Base-by-base conservation (phyloP, 1,140 invertebrate species). In the Caerostris darwini region DNA sequence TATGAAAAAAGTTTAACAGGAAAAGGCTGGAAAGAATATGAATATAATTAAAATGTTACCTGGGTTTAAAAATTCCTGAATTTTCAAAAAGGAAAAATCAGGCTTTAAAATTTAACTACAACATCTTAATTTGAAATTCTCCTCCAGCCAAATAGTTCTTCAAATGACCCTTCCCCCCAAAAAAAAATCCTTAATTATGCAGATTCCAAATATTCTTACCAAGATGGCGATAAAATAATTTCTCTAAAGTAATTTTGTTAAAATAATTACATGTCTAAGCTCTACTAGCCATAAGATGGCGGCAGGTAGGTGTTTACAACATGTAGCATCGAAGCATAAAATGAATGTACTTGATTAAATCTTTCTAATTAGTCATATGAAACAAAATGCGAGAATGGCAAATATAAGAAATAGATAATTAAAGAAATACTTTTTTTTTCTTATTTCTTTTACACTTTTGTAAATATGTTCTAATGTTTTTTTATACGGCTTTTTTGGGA, bases 291-390 rank as follows among this genome's bases (percentile, higher is more conserved):
- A 81, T 53, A 81, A 34, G 8, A 3, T n/a, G 61, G 61, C 61
- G 61, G 61, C 19, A 3, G 19, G 17, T 10, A 34, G 50, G 71
- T 81, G 71, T 81, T 81, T 81, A 81, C 71, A 81, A 81, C 17
- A 81, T 81, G 71, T 53, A 81, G 71, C 71, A 19, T 50, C 19
- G 34, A 81, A 50, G 19, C 71, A 53, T 34, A 53, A 19, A 81
- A 81, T 81, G 19, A 53, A 81, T 10, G 71, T 81, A 53, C 71
- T 53, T 81, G 71, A 81, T 81, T 81, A 81, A 81, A 81, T 81
- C 34, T 81, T 81, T 53, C 71, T 81, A 81, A 81, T 81, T 81
- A 81, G 71, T 17, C 10, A 12, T 6, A 6, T n/a, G 14, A 14
- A 67, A n/a, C 61, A 81, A 81, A 81, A 34, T 81, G 71, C 19